Evolutionary conservation across 1,140 invertebrate genomes (phyloP).

Genomic region (Lordiphosa mommai): DNA sequence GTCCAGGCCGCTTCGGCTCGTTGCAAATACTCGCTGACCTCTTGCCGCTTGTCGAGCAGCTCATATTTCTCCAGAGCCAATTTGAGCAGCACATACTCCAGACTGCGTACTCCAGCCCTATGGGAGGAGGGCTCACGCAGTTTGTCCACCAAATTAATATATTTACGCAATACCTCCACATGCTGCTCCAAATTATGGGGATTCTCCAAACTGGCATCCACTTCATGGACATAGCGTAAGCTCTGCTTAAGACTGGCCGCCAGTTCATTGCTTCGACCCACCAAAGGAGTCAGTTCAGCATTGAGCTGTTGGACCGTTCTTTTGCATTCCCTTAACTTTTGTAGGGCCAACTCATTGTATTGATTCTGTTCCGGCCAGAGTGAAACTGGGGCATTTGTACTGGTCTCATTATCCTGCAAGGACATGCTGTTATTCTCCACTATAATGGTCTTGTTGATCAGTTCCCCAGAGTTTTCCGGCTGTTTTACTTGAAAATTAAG

Average conservation of each 20-base stretch:
- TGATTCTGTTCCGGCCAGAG: constrained; percentile 26
- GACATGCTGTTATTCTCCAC: constrained; percentile 39
- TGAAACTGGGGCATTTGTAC: not conserved
- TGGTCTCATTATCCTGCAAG: constrained; percentile 24
- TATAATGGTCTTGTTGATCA: constrained; percentile 41
- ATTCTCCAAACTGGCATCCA: constrained; percentile 39
- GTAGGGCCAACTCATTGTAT: constrained; percentile 18
- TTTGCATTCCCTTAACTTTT: constrained; percentile 22
- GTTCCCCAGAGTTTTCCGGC: constrained; percentile 20
- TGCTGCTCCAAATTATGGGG: constrained; percentile 23
- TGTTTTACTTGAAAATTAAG: constrained; percentile 50
- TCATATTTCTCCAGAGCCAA: constrained; percentile 51
- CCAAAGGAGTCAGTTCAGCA: constrained; percentile 40
- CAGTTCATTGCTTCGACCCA: constrained; percentile 54
- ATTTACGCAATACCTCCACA: constrained; percentile 46
- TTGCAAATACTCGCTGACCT: constrained; percentile 31
- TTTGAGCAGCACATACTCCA: constrained; percentile 59
- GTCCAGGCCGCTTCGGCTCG: constrained; percentile 34
- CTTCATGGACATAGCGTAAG: constrained; percentile 51
- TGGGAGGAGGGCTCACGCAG: constrained; percentile 26
- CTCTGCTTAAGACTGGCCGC: constrained; percentile 50
- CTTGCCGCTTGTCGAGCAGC: constrained; percentile 25
- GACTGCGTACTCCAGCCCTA: constrained; percentile 32
- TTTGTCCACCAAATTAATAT: constrained; percentile 32
- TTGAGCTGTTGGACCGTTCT: constrained; percentile 39